A percentile compares a stretch with the other conserved stretches of the same genome.
Conservation (phyloP, 2,888 invertebrate species). For the Coleophora flavipennella region DNA sequence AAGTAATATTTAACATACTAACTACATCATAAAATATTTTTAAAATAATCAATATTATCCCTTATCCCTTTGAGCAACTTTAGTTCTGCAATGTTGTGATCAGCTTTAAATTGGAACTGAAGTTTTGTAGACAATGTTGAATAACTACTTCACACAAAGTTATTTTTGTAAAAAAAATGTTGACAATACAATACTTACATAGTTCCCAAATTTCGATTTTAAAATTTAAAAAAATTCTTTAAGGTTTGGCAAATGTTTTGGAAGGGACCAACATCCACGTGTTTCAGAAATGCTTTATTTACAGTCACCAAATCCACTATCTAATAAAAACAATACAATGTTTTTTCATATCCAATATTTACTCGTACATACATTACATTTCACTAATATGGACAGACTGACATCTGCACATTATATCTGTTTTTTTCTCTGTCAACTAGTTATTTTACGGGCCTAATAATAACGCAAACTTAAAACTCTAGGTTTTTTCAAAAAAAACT, state of each 20-base stretch:
- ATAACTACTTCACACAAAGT: constrained; percentile 58
- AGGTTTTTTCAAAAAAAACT: constrained; percentile 48
- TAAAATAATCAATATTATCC: constrained; percentile 58
- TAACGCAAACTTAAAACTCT: constrained; percentile 50
- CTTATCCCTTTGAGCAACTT: constrained; percentile 67
- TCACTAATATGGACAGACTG: constrained; percentile 43
- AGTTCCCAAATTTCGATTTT: constrained; percentile 49
- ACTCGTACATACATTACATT: constrained; percentile 43
- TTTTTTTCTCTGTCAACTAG: constrained; percentile 24
- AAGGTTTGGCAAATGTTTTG: constrained; percentile 53
- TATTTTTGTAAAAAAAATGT: constrained; percentile 66
- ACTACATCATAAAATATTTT: constrained; percentile 28
- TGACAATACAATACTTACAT: constrained; percentile 60
- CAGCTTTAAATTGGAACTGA: constrained; percentile 66
- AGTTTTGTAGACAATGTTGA: constrained; percentile 61
- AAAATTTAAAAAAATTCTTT: constrained; percentile 35
- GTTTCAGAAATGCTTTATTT: constrained; percentile 34
- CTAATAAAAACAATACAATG: constrained; percentile 14
- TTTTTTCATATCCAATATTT: constrained; percentile 26
- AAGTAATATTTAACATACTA: constrained; percentile 52
- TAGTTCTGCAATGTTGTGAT: constrained; percentile 68
- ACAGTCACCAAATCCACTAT: constrained; percentile 32
- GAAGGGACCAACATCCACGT: constrained; percentile 65
- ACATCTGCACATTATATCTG: constrained; percentile 29
- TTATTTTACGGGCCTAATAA: constrained; percentile 61